Evolutionary conservation across 2,888 invertebrate genomes (phyloP), one percentile per base, ranked within the genome.

Genomic region (Mechanitis mazaeus): DNA sequence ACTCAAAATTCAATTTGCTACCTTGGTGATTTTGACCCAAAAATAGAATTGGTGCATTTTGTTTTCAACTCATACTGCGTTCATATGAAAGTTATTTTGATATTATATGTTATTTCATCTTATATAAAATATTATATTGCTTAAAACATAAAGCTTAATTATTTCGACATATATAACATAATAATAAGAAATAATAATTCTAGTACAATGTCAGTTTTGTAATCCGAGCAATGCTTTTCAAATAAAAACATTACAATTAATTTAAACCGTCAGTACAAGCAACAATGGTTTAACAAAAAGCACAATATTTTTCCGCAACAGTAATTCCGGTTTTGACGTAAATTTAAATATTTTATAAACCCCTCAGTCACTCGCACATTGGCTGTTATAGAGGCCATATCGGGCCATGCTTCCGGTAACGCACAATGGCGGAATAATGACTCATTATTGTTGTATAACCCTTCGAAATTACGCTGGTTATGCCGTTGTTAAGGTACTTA

Each of bases 401-500:
- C 72, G 70, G 74, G 73, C 75, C 84, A 78, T 77, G 77, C 77
- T 82, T 85, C 85, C 84, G 80, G 74, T 70, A 72, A 69, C 58
- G 60, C 71, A 74, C 75, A 76, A 81, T 79, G 74, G 74, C 77
- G 71, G 72, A 79, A 80, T 82, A 85, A 83, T 80, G 80, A 83
- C 73, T 81, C 82, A 80, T 83, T 84, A 82, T 71, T 68, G 70
- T 75, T 61, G 58, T 65, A 67, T 66, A 79, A 79, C 83, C 82
- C 80, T 81, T 77, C 74, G 68, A 75, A 74, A 66, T 65, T 65
- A 68, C 70, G 69, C 69, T 71, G 69, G 73, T 76, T 76, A 72
- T 69, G 57, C 54, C 73, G 71, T 69, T 71, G 71, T 72, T 64
- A 63, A 55, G 64, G 54, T 31, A 45, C 33, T 50, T 63, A 47